These are phyloP conservation scores for Salvelinus sp. DNA, from an alignment of 2,113 vertebrate species.

Conservation along the genomic window DNA sequence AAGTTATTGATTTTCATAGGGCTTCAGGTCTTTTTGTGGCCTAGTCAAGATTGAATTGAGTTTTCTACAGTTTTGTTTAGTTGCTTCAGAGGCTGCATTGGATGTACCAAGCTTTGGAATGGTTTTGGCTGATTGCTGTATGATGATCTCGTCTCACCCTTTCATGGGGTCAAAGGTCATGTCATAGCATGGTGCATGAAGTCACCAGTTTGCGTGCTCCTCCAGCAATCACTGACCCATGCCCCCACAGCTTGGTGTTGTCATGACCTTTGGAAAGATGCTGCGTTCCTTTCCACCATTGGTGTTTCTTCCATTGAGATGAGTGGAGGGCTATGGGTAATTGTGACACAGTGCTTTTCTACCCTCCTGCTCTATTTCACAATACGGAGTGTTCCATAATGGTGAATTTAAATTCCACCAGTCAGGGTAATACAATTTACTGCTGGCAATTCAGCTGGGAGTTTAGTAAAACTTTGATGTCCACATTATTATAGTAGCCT, in stretches of 20 bases:
- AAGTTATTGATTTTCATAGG: too few relatives aligned
- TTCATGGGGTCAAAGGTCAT: slow-evolving; percentile 9
- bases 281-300: not conserved
- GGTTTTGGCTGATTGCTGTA: slow-evolving; percentile 11
- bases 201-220: slow-evolving; percentile 32
- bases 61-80: slow-evolving; percentile 5
- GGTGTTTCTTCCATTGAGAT: slow-evolving; percentile 28
- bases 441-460: not conserved
- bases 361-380: not conserved
- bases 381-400: not conserved
- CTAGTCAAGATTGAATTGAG: too few relatives aligned
- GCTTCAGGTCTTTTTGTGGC: too few relatives aligned
- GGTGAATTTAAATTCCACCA: slow-evolving; percentile 6
- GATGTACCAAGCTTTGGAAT: slow-evolving; percentile 33
- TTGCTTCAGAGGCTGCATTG: not conserved
- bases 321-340: slow-evolving; percentile 34
- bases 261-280: slow-evolving; percentile 33
- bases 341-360: slow-evolving; percentile 61
- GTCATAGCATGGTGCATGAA: slow-evolving; percentile 60
- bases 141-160: not conserved
- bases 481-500: slow-evolving; percentile 8
- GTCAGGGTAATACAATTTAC: not conserved
- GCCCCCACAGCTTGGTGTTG: slow-evolving; percentile 23
- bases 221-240: slow-evolving; percentile 30
- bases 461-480: slow-evolving; percentile 24